These are phyloP conservation scores for Monochamus alternatus DNA, from an alignment of 2,888 invertebrate species.

Conservation along the genomic window DNA sequence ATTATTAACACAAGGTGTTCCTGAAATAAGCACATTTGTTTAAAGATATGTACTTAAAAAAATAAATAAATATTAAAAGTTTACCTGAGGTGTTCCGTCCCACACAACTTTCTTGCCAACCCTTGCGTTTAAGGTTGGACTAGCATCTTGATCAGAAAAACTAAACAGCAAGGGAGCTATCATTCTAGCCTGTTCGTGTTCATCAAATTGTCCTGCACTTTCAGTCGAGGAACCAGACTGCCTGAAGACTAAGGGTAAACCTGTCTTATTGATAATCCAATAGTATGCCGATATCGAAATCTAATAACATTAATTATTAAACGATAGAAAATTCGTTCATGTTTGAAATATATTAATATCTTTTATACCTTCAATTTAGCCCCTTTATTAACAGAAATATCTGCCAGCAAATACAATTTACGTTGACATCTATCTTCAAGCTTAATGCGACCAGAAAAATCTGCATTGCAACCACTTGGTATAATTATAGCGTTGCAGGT, in stretches of 20 bases:
- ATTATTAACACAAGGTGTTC: too few relatives aligned
- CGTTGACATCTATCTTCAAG: constrained; percentile 83
- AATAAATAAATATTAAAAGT: too few relatives aligned
- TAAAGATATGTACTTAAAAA: too few relatives aligned
- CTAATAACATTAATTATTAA: constrained; percentile 64
- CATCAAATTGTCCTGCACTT: constrained; percentile 93
- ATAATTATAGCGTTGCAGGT: constrained; percentile 62
- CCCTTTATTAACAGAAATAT: constrained; percentile 64
- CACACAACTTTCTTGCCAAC: constrained; percentile 79
- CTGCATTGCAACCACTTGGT: constrained; percentile 60
- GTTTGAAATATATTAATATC: not conserved
- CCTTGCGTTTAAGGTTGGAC: constrained; percentile 83
- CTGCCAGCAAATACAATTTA: constrained; percentile 83
- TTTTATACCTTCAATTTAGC: constrained; percentile 65
- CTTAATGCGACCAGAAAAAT: constrained; percentile 73
- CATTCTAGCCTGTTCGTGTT: constrained; percentile 95
- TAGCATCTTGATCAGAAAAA: constrained; percentile 91
- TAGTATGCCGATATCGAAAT: constrained; percentile 88
- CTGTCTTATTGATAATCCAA: constrained; percentile 97
- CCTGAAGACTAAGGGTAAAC: constrained; percentile 94
- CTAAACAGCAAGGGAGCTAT: constrained; percentile 95
- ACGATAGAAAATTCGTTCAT: constrained; percentile 43
- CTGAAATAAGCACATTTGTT: too few relatives aligned
- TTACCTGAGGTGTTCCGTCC: constrained; percentile 74
- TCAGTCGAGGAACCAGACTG: constrained; percentile 87